Evolutionary conservation across 2,797 vertebrate species (phyloP).

Genomic region (Rhinophrynus dorsalis): DNA sequence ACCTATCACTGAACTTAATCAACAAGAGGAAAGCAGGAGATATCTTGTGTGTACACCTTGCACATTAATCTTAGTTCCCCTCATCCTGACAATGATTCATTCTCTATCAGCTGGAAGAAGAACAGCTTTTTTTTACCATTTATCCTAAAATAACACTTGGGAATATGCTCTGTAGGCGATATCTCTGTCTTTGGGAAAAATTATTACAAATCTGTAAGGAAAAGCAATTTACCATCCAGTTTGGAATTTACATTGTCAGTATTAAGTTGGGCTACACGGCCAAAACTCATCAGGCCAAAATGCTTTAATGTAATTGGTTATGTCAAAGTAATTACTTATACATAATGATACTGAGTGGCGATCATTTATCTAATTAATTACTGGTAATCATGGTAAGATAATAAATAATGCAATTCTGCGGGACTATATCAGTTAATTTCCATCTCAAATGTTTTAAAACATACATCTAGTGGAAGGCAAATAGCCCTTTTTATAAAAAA

Average conservation of each 20-base stretch:
- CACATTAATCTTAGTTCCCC: not conserved
- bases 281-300: no score
- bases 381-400: constrained; percentile 14
- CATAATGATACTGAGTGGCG: not conserved
- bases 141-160: constrained; percentile 56
- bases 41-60: not conserved
- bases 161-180: constrained; percentile 56
- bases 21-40: not conserved
- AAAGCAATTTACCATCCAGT: constrained; percentile 4
- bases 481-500: no score
- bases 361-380: constrained; percentile 13
- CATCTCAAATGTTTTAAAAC: no score
- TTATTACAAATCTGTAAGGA: constrained; percentile 52
- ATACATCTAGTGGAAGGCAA: no score
- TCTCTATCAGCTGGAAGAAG: constrained; percentile 48
- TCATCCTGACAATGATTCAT: constrained; percentile 40
- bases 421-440: no score
- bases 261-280: constrained; percentile 36
- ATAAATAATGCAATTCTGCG: no score
- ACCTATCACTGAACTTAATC: not conserved
- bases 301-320: constrained; percentile 52
- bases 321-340: constrained; percentile 48
- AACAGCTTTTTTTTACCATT: constrained; percentile 51
- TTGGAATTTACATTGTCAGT: constrained; percentile 1
- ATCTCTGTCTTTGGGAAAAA: constrained; percentile 61